Evolutionary conservation across 2,888 invertebrate genomes (phyloP), one percentile per base, ranked within the genome.

Genomic region (Ectemnius continuus): DNA sequence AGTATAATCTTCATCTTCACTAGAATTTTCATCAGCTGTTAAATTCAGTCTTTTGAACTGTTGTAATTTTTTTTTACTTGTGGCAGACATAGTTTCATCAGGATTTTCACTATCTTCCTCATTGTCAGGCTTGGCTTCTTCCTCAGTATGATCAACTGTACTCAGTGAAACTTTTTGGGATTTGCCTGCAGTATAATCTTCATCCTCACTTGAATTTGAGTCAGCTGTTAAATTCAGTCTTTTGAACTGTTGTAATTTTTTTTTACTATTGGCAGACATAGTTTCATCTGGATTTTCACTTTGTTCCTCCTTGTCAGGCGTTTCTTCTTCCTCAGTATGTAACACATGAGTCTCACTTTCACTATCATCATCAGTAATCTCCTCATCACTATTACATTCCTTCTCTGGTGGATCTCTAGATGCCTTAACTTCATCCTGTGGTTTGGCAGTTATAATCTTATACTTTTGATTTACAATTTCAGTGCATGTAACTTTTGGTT

Each of bases 391-490:
- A 13, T n/a, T 36, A 6, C 45, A 20, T 16, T 59, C 2, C 2
- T 2, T 14, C 6, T 20, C 13, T 0, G 45, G 5, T n/a, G 8
- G 3, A 57, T 52, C 23, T 2, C 52, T 45, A 0, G 61, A 58
- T 2, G 0, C 6, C 52, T 52, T 16, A 4, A 52, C 8, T 16
- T 52, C 52, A 52, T 14, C 52, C 1, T 14, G 14, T 8, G 1
- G 52, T 16, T 16, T 52, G 6, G 16, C 1, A 52, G 14, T 52
- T 59, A 84, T 64, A 72, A 86, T 84, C 47, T 47, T 85, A 47
- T 82, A 85, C 3, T 68, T 84, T 16, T 47, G 78, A 4, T 69
- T 79, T 0, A 86, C 66, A 57, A 85, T 76, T 66, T 82, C 78
- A 3, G 75, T 80, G n/a, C 57, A 62, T 3, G 57, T 83, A 71